These are phyloP conservation scores for Polyergus mexicanus DNA, from an alignment of 1,140 invertebrate genomes.

Conservation along the genomic window DNA sequence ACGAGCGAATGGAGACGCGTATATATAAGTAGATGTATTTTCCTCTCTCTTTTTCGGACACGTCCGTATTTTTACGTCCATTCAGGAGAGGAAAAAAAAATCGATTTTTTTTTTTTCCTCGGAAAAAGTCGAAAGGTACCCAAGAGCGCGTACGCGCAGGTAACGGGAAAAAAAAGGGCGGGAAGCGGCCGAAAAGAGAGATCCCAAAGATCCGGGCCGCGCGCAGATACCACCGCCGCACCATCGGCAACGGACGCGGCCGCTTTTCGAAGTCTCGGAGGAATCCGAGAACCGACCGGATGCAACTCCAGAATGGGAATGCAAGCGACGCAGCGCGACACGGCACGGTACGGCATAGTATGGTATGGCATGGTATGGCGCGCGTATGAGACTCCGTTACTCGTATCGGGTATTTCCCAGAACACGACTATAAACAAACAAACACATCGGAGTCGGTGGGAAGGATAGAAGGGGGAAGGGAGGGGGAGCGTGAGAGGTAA, in stretches of 20 bases:
- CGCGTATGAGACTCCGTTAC: conserved; percentile 81
- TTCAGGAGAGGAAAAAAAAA: background rate
- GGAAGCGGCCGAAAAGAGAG: conserved; percentile 9
- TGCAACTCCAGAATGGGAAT: conserved; percentile 84
- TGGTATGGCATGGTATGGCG: conserved; percentile 2
- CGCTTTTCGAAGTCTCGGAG: conserved; percentile 60
- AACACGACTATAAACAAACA: conserved; percentile 85
- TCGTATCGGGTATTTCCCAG: conserved; percentile 83
- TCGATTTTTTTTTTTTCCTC: background rate
- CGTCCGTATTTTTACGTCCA: background rate
- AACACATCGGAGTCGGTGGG: conserved; percentile 71
- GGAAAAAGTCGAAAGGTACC: conserved; percentile 16
- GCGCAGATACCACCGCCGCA: too few relatives aligned
- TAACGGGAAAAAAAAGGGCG: conserved; percentile 40
- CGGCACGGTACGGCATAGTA: background rate
- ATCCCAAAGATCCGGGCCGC: background rate
- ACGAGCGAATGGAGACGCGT: too few relatives aligned
- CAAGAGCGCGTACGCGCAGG: background rate
- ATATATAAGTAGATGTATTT: too few relatives aligned
- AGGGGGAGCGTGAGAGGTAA: background rate
- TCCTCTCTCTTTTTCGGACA: too few relatives aligned
- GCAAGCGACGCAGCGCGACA: conserved; percentile 72
- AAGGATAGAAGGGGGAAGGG: background rate
- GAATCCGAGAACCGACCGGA: conserved; percentile 81
- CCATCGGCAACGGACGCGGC: conserved; percentile 5